These are phyloP conservation scores for Dipus sagitta DNA, from an alignment of 2,797 vertebrate genomes.

Conservation along the genomic window DNA sequence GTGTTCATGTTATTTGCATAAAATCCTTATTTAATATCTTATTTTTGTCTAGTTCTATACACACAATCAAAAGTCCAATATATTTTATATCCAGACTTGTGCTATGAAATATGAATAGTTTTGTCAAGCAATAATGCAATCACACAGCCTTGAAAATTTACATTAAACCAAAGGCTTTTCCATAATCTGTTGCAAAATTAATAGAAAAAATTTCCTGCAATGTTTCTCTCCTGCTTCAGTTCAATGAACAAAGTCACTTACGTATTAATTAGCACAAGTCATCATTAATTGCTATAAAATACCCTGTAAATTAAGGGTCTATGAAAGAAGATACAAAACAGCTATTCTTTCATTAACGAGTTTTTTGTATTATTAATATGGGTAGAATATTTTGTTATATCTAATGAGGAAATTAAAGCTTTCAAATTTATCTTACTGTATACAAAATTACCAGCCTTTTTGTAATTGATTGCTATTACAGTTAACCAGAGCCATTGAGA, in stretches of 20 bases:
- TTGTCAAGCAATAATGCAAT: conserved; percentile 56
- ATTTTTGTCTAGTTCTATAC: conserved; percentile 70
- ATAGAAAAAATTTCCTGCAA: neutral
- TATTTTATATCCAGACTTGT: conserved; percentile 50
- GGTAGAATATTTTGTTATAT: conserved; percentile 10
- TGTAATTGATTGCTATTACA: neutral
- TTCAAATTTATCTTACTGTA: neutral
- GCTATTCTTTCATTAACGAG: neutral
- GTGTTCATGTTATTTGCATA: conserved; percentile 46
- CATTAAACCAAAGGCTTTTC: conserved; percentile 30
- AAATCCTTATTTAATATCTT: conserved; percentile 45
- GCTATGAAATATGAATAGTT: conserved; percentile 39
- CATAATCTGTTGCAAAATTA: neutral
- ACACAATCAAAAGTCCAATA: conserved; percentile 56
- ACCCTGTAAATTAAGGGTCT: neutral
- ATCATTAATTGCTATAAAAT: neutral
- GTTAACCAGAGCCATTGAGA: no score
- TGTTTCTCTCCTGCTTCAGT: neutral
- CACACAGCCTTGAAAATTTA: conserved; percentile 31
- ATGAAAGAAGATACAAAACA: neutral
- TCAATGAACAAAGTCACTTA: neutral
- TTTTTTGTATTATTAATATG: neutral
- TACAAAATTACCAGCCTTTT: neutral
- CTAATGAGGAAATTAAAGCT: neutral
- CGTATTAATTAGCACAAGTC: neutral